These are phyloP conservation scores for Pseudomugil tenellus DNA, from an alignment of 2,797 vertebrate species.

Conservation along the genomic window DNA sequence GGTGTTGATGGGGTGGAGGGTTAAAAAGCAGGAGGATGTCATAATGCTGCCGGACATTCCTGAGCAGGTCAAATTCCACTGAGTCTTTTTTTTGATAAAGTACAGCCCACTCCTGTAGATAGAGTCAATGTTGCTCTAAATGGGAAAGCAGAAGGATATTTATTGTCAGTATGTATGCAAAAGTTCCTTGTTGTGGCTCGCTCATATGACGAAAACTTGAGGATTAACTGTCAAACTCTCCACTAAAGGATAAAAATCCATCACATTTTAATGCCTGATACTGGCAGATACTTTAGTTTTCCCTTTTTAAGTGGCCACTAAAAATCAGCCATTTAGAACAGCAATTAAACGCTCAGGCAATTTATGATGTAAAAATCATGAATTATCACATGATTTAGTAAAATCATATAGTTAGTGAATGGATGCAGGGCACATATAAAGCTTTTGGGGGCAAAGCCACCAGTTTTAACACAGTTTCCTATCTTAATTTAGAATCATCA, in stretches of 20 bases:
- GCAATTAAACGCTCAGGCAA: conserved; percentile 5
- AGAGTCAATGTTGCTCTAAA: neutral
- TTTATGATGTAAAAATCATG: neutral
- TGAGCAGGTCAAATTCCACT: conserved; percentile 73
- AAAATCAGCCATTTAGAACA: conserved; percentile 47
- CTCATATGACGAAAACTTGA: conserved; percentile 3
- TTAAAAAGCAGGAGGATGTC: conserved; percentile 71
- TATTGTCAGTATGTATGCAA: neutral
- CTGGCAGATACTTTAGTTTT: conserved; percentile 11
- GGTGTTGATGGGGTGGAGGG: conserved; percentile 70
- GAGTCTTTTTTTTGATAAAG: conserved; percentile 30
- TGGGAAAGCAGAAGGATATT: neutral
- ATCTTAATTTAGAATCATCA: conserved; percentile 55
- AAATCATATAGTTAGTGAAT: conserved; percentile 1
- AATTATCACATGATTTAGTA: conserved; percentile 13
- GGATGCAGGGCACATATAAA: neutral
- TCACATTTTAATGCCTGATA: conserved; percentile 5
- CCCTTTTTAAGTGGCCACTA: conserved; percentile 22
- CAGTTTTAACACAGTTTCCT: conserved; percentile 39
- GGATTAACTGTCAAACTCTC: conserved; percentile 13
- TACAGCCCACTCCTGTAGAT: conserved; percentile 8
- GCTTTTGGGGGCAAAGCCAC: conserved; percentile 9
- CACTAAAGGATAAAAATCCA: conserved; percentile 19
- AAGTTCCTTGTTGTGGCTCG: neutral
- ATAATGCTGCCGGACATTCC: conserved; percentile 70